Conservation (phyloP, 2,888 invertebrate species). For the Drosophila setosimentum region DNA sequence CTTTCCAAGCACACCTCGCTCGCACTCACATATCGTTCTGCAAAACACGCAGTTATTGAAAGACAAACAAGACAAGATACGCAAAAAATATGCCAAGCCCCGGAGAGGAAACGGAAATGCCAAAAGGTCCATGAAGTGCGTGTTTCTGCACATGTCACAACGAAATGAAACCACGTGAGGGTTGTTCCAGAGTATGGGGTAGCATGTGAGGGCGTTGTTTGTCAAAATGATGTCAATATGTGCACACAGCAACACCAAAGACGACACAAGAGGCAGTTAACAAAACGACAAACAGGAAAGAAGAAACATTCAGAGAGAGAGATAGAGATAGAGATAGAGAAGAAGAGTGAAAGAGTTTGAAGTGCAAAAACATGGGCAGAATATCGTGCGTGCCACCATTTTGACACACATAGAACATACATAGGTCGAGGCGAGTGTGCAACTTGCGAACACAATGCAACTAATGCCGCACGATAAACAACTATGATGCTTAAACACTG, state of each 20-base stretch:
- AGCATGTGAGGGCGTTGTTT: conserved; percentile 45
- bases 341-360: not conserved
- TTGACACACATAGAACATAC: conserved; percentile 72
- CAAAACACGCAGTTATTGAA: conserved; percentile 69
- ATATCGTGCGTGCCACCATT: conserved; percentile 59
- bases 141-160: conserved; percentile 61
- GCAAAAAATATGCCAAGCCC: conserved; percentile 54
- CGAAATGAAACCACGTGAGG: conserved; percentile 28
- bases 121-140: conserved; percentile 74
- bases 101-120: conserved; percentile 70
- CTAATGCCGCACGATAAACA: conserved; percentile 33
- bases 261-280: conserved; percentile 31
- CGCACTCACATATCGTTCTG: conserved; percentile 23
- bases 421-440: conserved; percentile 39
- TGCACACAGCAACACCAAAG: conserved; percentile 47
- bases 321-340: not conserved
- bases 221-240: conserved; percentile 81
- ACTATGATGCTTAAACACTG: not conserved
- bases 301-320: not conserved
- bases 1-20: conserved; percentile 44
- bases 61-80: conserved; percentile 58
- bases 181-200: conserved; percentile 5
- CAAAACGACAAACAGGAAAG: conserved; percentile 4
- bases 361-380: conserved; percentile 32
- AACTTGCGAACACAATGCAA: conserved; percentile 55